These are phyloP conservation scores for Cepaea nemoralis DNA, from an alignment of 1,140 invertebrate species.

Conservation along the genomic window DNA sequence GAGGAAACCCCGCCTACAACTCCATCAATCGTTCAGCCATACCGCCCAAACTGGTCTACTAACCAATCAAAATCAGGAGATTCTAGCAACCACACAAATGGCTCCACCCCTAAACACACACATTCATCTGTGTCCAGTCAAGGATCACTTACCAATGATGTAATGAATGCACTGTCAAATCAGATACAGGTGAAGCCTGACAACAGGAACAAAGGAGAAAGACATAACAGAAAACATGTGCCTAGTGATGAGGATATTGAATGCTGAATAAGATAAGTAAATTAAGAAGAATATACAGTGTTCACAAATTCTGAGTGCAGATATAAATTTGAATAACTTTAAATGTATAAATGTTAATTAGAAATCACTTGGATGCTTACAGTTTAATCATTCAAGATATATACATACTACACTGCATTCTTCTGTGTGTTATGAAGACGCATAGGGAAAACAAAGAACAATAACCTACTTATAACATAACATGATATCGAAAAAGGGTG, in stretches of 20 bases:
- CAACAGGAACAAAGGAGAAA: too few species aligned
- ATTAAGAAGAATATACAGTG: too few species aligned
- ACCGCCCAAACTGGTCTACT: background rate
- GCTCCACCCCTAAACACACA: background rate
- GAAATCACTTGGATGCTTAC: too few species aligned
- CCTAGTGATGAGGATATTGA: constrained; percentile 9
- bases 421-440: too few species aligned
- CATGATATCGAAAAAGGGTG: too few species aligned
- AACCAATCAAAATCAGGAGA: background rate
- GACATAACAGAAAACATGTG: background rate
- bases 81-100: background rate
- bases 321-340: too few species aligned
- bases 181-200: background rate
- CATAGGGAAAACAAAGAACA: too few species aligned
- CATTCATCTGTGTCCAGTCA: background rate
- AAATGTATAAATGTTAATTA: too few species aligned
- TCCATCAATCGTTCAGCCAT: background rate
- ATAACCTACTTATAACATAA: too few species aligned
- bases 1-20: constrained; percentile 13
- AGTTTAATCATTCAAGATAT: too few species aligned
- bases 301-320: too few species aligned
- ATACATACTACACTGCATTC: too few species aligned
- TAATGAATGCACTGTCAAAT: background rate
- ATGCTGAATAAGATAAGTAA: background rate
- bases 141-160: constrained; percentile 5